Evolutionary conservation across 2,113 vertebrate genomes (phyloP).

Genomic region (Barnardius zonarius): DNA sequence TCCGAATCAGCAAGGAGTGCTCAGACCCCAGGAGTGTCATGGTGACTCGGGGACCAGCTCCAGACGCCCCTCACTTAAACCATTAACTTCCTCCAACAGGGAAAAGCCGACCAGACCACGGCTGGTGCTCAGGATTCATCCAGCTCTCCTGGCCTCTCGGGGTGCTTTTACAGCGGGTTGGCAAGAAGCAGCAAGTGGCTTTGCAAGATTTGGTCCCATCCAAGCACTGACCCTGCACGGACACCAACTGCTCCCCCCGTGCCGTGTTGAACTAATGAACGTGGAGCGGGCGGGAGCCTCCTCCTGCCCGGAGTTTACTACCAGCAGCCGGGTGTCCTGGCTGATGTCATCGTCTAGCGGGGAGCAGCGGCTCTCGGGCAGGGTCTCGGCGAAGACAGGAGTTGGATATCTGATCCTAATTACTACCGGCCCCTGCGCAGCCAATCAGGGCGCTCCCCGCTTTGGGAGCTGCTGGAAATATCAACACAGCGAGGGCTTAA

Average conservation of each 20-base stretch:
- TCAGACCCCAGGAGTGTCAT: constrained; percentile 99
- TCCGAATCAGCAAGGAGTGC: constrained; percentile 97
- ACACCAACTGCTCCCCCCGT: constrained; percentile 79
- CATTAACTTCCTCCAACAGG: constrained; percentile 72
- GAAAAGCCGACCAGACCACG: constrained; percentile 50
- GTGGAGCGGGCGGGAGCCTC: constrained; percentile 76
- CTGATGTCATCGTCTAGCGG: constrained; percentile 80
- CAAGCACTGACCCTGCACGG: constrained; percentile 78
- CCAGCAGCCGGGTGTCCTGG: constrained; percentile 73
- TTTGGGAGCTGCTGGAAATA: constrained; percentile 40
- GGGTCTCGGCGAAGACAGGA: constrained; percentile 76
- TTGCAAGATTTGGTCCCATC: constrained; percentile 82
- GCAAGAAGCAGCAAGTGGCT: constrained; percentile 61
- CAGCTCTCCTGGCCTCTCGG: constrained; percentile 52
- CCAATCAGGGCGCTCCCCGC: constrained; percentile 73
- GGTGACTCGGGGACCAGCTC: constrained; percentile 81
- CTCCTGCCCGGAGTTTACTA: constrained; percentile 70
- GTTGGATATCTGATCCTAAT: constrained; percentile 81
- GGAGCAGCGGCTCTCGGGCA: constrained; percentile 67
- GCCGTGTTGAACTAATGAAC: constrained; percentile 77
- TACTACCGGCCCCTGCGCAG: constrained; percentile 74
- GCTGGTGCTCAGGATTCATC: constrained; percentile 64
- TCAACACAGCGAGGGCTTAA: constrained; percentile 49
- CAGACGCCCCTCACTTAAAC: constrained; percentile 72
- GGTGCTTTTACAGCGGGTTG: constrained; percentile 42